Evolutionary conservation across 2,888 invertebrate genomes (phyloP).

Genomic region (Eupeodes latifasciatus): DNA sequence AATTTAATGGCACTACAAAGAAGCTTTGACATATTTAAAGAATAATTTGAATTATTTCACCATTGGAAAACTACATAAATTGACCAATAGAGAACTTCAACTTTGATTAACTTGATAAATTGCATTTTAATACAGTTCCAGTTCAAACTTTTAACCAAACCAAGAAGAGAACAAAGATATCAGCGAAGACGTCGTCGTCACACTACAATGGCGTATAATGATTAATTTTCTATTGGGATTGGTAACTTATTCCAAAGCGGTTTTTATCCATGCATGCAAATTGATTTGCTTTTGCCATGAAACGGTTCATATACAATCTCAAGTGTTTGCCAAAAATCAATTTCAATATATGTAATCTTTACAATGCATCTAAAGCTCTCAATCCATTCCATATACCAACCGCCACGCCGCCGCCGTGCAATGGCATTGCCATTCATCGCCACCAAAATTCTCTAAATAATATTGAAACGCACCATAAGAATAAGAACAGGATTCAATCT

Average conservation of each 20-base stretch:
- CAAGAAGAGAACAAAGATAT: neutral
- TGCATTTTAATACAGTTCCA: neutral
- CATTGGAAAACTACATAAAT: too few relatives aligned
- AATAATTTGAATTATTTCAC: too few relatives aligned
- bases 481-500: slow-evolving; percentile 16
- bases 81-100: too few relatives aligned
- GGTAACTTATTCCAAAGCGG: neutral
- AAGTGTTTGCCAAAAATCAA: slow-evolving; percentile 27
- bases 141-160: neutral
- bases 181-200: neutral
- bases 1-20: too few relatives aligned
- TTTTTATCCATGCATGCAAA: slow-evolving; percentile 8
- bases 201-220: neutral
- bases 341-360: slow-evolving; percentile 26
- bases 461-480: slow-evolving; percentile 13
- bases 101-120: neutral
- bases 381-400: too few relatives aligned
- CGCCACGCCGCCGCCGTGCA: too few relatives aligned
- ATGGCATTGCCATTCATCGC: neutral
- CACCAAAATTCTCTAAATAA: neutral
- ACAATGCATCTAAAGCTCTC: slow-evolving; percentile 7
- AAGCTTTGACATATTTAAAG: too few relatives aligned
- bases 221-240: neutral
- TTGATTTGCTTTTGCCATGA: slow-evolving; percentile 11
- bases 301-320: neutral